Percentiles rank a stretch among this genome's conserved stretches.
phyloP scores from a whole-genome alignment of 2,888 invertebrate species.

The Acheta domesticus region DNA sequence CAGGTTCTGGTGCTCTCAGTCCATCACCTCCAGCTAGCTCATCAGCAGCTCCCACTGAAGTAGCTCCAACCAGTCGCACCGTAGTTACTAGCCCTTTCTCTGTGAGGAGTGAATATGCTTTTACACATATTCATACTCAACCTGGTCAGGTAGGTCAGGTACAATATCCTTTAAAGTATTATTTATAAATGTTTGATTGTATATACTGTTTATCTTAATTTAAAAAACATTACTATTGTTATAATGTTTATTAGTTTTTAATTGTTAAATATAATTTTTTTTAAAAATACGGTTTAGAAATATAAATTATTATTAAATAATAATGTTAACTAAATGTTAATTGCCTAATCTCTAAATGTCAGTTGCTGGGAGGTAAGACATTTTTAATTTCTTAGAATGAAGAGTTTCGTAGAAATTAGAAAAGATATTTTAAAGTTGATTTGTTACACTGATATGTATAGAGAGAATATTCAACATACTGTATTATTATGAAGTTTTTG shows the following conservation, averaged over 20 bases:
- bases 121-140: constrained; percentile 91
- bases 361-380: background rate
- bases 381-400: too few relatives aligned
- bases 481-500: too few relatives aligned
- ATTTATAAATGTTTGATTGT: background rate
- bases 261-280: too few relatives aligned
- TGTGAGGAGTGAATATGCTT: constrained; percentile 69
- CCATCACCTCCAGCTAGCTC: constrained; percentile 44
- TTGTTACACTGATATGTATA: too few relatives aligned
- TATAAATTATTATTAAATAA: background rate
- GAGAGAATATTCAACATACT: too few relatives aligned
- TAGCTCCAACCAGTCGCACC: constrained; percentile 39
- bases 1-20: constrained; percentile 40
- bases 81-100: constrained; percentile 46
- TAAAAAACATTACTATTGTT: too few relatives aligned
- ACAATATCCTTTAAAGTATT: constrained; percentile 43
- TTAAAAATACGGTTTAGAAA: too few relatives aligned
- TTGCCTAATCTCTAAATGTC: background rate
- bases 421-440: too few relatives aligned
- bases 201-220: too few relatives aligned
- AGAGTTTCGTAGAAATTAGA: too few relatives aligned
- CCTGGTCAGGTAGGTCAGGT: constrained; percentile 82
- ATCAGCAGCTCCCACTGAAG: constrained; percentile 30
- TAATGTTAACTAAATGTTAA: background rate
- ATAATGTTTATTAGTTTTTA: too few relatives aligned